Percentiles rank a stretch among this genome's conserved stretches.
Evolutionary conservation across 2,888 invertebrate genomes (phyloP).

Genomic region (Nemotelus nigrinus): DNA sequence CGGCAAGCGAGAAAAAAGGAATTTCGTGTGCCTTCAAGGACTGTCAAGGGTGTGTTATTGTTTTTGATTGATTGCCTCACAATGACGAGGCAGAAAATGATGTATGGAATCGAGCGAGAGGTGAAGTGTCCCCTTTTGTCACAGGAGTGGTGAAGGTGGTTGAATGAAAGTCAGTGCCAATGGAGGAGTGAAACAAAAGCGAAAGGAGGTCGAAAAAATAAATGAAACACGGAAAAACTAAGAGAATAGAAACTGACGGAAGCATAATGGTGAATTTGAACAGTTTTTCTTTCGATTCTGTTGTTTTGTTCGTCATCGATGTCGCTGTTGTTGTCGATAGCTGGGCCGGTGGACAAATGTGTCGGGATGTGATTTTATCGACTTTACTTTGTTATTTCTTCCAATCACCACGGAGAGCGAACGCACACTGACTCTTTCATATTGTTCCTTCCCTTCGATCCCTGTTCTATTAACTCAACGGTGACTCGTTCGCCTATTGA

Average conservation of each 20-base stretch:
- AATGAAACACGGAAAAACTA: too few species aligned
- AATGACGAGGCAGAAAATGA: constrained; percentile 19
- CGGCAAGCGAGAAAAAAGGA: constrained; percentile 16
- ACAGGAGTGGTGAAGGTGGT: too few species aligned
- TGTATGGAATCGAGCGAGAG: neutral
- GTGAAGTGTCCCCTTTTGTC: too few species aligned
- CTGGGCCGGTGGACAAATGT: constrained; percentile 11
- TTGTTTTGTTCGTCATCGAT: neutral
- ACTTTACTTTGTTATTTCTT: constrained; percentile 30
- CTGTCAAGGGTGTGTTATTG: constrained; percentile 40
- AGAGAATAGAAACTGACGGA: neutral
- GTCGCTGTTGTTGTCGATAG: neutral
- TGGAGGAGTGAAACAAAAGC: too few species aligned
- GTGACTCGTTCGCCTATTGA: constrained; percentile 6
- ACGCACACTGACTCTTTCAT: neutral
- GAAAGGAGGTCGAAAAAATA: too few species aligned
- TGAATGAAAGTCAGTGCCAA: too few species aligned
- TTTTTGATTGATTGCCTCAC: constrained; percentile 36
- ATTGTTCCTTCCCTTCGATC: neutral
- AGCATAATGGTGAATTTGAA: neutral
- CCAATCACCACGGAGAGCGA: too few species aligned
- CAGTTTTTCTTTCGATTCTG: constrained; percentile 12
- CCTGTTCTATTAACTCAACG: neutral
- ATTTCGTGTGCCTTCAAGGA: constrained; percentile 25
- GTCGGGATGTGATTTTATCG: constrained; percentile 31